Percentiles rank a stretch among this genome's conserved stretches.
Evolutionary conservation across 2,797 vertebrate species (phyloP).

Genomic region (Poeciliopsis turneri): DNA sequence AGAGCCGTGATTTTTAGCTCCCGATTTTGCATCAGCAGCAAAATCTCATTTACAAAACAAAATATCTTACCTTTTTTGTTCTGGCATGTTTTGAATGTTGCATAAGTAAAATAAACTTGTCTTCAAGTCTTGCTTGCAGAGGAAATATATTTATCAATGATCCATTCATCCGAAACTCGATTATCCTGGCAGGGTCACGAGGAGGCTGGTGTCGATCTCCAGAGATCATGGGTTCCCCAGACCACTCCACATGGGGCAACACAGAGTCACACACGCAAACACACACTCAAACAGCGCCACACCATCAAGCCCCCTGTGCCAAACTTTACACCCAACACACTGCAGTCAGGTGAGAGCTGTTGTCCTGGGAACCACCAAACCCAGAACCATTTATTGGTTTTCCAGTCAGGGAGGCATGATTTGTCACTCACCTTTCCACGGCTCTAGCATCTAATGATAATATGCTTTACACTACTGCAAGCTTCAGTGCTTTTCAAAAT

Average conservation of each 20-base stretch:
- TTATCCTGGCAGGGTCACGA: not conserved
- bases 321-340: not conserved
- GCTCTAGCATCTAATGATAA: not conserved
- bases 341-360: not conserved
- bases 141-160: not conserved
- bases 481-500: not conserved
- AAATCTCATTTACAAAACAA: not conserved
- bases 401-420: not conserved
- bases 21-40: not conserved
- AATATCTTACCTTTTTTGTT: not conserved
- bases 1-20: not conserved
- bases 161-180: not conserved
- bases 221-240: not conserved
- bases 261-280: not conserved
- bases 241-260: not conserved
- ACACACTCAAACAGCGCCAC: not conserved
- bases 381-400: not conserved
- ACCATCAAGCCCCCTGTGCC: not conserved
- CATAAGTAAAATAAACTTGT: not conserved
- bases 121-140: not conserved
- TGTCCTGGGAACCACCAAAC: not conserved
- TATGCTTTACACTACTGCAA: not conserved
- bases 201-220: not conserved
- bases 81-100: not conserved
- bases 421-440: not conserved